Base-by-base conservation (phyloP, 37 sponge, comb jelly and placozoan species). In the Theonella swinhoei region DNA sequence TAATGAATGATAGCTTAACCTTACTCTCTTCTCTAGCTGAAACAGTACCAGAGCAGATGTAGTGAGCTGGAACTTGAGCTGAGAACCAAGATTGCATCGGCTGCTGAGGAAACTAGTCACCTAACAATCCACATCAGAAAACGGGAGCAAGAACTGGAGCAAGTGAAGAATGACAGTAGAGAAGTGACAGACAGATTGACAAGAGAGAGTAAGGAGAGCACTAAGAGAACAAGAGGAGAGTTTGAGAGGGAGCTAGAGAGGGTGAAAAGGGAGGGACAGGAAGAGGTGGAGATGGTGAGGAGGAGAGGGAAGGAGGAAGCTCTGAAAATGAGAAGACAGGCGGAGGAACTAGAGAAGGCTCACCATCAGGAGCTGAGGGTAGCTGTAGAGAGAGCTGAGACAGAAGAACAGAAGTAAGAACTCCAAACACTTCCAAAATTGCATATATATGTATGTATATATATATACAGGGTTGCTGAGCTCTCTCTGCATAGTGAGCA, bases 401-500 rank as follows among this genome's bases (percentile, higher is more conserved):
- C 80, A 35, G 37, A 86, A 30, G 72, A 79, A 39, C 47, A 86
- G 4, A 82, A 64, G 82, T 82, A 65, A 23, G 7, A 23, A 23
- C 66, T n/a, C 66, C 11, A 7, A 47, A 14, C 54, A 47, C 54
- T 47, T 47, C 54, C 14, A 14, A 17, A 47, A 47, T 17, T 30
- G 43, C 29, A 61, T 76, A 54, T 17, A 76, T 47, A 47, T 47
- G 54, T 47, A 47, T 7, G 7, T 43, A 4, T 43, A 23, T n/a
- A 23, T 74, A 7, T 34, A 4, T 43, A 30, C 66, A 91, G 92
- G 41, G 63, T 64, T 25, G 58, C 34, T 40, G 54, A 84, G 63
- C 65, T 91, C n/a, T 40, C 70, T 1, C 71, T 39, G 2, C 83
- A 70, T 67, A 91, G 87, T 34, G 39, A 64, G 9, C 72, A 73